These are phyloP conservation scores for Hydractinia symbiolongicarpus DNA, from an alignment of 30 jellyfish, hydroid and myxozoan species.

Conservation along the genomic window DNA sequence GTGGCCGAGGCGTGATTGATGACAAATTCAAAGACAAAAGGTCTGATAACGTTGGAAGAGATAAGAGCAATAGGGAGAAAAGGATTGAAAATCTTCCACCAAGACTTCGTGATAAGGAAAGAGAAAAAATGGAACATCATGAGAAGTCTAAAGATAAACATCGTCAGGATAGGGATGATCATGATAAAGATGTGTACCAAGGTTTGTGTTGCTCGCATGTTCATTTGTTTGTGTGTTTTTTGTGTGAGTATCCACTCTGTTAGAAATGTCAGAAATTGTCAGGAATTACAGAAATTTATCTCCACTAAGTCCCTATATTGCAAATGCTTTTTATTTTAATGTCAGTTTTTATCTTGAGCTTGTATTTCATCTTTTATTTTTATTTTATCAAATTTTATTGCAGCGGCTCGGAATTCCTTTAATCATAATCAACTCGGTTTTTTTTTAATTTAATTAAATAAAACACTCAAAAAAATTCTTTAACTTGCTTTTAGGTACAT, in stretches of 20 bases:
- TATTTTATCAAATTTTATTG: no score
- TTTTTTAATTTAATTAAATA: no score
- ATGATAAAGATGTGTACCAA: not conserved
- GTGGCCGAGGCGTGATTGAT: slow-evolving; percentile 12
- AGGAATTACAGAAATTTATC: no score
- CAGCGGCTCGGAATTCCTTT: not conserved
- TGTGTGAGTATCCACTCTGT: not conserved
- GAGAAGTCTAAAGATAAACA: not conserved
- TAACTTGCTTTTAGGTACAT: no score
- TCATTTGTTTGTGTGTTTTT: not conserved
- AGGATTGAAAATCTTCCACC: slow-evolving; percentile 18
- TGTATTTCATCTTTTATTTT: no score
- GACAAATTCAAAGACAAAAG: not conserved
- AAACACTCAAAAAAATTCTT: no score
- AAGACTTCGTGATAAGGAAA: slow-evolving; percentile 18
- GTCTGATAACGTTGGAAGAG: not conserved
- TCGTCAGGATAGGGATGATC: not conserved
- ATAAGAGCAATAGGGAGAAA: slow-evolving; percentile 12
- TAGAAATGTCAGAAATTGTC: no score
- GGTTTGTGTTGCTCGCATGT: not conserved
- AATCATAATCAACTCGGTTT: no score
- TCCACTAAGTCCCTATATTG: no score
- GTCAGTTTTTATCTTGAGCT: no score
- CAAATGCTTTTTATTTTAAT: no score
- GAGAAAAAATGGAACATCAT: slow-evolving; percentile 9